Base-by-base conservation (phyloP, 2,113 vertebrate genomes). In the Nibea coibor region DNA sequence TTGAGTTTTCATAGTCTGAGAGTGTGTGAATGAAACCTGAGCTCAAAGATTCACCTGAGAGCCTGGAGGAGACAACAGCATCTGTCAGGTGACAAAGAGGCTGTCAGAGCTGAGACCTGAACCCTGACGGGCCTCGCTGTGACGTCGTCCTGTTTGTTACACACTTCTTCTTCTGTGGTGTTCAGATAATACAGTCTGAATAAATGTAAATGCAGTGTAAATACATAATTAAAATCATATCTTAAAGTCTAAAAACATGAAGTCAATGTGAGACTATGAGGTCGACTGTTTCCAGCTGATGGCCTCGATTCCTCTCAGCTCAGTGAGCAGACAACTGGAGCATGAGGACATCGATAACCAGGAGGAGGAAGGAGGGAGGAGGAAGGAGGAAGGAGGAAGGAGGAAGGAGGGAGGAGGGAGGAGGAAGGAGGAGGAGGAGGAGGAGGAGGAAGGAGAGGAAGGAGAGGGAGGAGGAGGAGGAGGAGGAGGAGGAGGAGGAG, bases 321-420 rank as follows among this genome's bases (percentile, higher is more conserved):
- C 68, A 68, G 54, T 16, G 75, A 86, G 72, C 47, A 5, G 69
- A 82, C 72, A 90, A 90, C 4, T 85, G 6, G 89, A 90, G 89
- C 86, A 45, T 65, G 81, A 81, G 19, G 45, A 61, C 70, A 66
- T 81, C 5, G 15, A 50, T 42, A 16, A 61, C 14, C 14, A 19
- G 10, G 26, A 5, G 0, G 56, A 75, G 26, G 59, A 62, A n/a
- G n/a, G n/a, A n/a, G n/a, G 24, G 24, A 26, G 24, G 24, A 26
- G 24, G 24, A 26, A 26, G 24, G 24, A 26, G 24, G 24, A 26
- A n/a, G n/a, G n/a, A n/a, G n/a, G n/a, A n/a, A n/a, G n/a, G n/a
- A n/a, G n/a, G n/a, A n/a, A n/a, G n/a, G n/a, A n/a, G n/a, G n/a
- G n/a, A n/a, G n/a, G n/a, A n/a, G n/a, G n/a, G 24, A 26, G 24